A percentile compares a stretch with the other conserved stretches of the same genome.
phyloP scores from a whole-genome alignment of 1,140 invertebrate genomes.

The Megalonaias nervosa region DNA sequence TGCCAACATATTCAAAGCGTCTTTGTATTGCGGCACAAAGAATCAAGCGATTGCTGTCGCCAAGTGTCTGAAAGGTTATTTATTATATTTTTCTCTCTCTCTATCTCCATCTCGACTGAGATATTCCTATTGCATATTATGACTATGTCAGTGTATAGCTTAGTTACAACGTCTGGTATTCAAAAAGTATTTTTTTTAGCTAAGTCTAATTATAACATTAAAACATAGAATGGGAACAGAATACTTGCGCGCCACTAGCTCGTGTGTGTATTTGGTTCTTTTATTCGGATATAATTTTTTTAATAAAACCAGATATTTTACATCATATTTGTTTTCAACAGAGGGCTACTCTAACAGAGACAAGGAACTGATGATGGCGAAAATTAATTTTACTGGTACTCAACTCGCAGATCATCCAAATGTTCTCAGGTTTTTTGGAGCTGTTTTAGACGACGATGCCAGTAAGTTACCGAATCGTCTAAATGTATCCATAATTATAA shows the following conservation, averaged over 20 bases:
- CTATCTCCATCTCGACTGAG: too few relatives aligned
- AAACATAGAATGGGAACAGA: too few relatives aligned
- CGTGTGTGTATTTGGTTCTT: too few relatives aligned
- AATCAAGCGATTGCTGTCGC: conserved; percentile 8
- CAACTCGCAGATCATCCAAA: conserved; percentile 44
- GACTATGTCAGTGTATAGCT: too few relatives aligned
- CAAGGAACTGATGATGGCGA: conserved; percentile 46
- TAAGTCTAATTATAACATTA: too few relatives aligned
- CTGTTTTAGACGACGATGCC: conserved; percentile 32
- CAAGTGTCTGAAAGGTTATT: conserved; percentile 19
- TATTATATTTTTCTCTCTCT: too few relatives aligned
- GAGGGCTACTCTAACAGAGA: conserved; percentile 33
- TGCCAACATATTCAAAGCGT: conserved; percentile 5
- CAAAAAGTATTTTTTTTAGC: too few relatives aligned
- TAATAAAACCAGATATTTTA: not conserved
- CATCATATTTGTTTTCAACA: conserved; percentile 19
- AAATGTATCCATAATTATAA: too few relatives aligned
- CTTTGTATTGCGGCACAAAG: not conserved
- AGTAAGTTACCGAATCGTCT: conserved; percentile 32
- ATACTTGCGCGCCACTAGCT: too few relatives aligned
- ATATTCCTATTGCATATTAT: too few relatives aligned
- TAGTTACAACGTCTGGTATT: too few relatives aligned
- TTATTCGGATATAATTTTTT: too few relatives aligned
- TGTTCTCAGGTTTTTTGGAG: conserved; percentile 44
- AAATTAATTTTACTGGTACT: conserved; percentile 48